These are phyloP conservation scores for Arenaria interpres DNA, from an alignment of 2,113 vertebrate genomes.

Conservation along the genomic window DNA sequence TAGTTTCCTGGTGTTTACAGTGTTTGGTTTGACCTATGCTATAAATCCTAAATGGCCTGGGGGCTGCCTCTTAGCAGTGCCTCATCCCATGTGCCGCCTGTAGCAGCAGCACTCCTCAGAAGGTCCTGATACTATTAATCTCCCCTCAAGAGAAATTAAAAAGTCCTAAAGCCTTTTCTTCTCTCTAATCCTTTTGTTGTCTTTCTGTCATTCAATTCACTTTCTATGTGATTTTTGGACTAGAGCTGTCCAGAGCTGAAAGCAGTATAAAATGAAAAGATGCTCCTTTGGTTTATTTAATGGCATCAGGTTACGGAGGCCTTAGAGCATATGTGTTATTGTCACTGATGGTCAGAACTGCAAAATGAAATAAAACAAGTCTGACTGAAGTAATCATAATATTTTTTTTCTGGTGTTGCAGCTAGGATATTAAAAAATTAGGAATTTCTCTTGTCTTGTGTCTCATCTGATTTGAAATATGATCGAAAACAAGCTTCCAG, in stretches of 20 bases:
- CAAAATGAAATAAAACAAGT: neutral
- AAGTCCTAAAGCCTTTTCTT: neutral
- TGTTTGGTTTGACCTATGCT: neutral
- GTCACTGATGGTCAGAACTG: neutral
- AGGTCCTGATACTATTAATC: neutral
- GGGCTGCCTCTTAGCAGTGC: neutral
- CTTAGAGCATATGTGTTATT: accelerated
- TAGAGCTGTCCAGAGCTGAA: neutral
- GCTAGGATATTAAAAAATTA: neutral
- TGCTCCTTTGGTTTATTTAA: neutral
- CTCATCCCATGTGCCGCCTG: neutral
- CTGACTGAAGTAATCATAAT: neutral
- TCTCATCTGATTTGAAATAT: conserved; percentile 3
- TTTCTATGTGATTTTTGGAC: neutral
- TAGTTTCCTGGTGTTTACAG: neutral
- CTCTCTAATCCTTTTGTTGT: neutral
- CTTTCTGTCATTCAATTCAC: neutral
- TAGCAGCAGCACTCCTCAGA: neutral
- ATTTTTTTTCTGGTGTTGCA: neutral
- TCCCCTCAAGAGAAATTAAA: conserved; percentile 14
- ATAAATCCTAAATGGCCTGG: neutral
- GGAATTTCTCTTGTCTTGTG: neutral
- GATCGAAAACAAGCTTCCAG: neutral
- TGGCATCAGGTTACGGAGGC: neutral
- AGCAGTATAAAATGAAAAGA: neutral